These are phyloP conservation scores for Phortica variegata DNA, from an alignment of 1,140 invertebrate genomes.

Conservation along the genomic window DNA sequence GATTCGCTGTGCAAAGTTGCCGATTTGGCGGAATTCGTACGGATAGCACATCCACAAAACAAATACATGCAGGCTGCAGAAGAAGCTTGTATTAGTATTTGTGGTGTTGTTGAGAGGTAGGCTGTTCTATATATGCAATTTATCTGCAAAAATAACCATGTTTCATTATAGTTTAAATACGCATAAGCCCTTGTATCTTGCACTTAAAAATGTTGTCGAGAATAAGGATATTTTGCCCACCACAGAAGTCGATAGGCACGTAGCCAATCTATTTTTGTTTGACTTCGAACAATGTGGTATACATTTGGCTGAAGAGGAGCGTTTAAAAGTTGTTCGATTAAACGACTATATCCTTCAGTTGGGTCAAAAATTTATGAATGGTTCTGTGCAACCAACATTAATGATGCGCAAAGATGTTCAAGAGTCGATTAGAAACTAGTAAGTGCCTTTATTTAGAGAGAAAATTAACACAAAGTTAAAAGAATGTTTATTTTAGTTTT, in stretches of 20 bases:
- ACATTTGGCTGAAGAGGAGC: slow-evolving; percentile 78
- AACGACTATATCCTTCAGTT: slow-evolving; percentile 80
- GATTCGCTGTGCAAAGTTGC: slow-evolving; percentile 92
- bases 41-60: slow-evolving; percentile 82
- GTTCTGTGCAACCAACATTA: slow-evolving; percentile 67
- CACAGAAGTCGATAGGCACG: slow-evolving; percentile 77
- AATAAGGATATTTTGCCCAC: slow-evolving; percentile 71
- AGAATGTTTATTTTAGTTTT: slow-evolving; percentile 64
- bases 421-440: slow-evolving; percentile 72
- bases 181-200: slow-evolving; percentile 77
- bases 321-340: slow-evolving; percentile 76
- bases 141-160: slow-evolving; percentile 5
- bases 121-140: slow-evolving; percentile 11
- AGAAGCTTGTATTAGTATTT: slow-evolving; percentile 81
- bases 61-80: slow-evolving; percentile 78
- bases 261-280: slow-evolving; percentile 86
- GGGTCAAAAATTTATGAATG: slow-evolving; percentile 84
- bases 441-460: no score
- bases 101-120: slow-evolving; percentile 84
- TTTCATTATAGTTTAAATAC: slow-evolving; percentile 77
- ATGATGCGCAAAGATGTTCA: slow-evolving; percentile 70
- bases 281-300: slow-evolving; percentile 98
- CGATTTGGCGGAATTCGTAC: slow-evolving; percentile 92
- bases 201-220: slow-evolving; percentile 69
- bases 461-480: neutral